Evolutionary conservation across 2,888 invertebrate species (phyloP).

Genomic region (Arrhopalites spinosus): DNA sequence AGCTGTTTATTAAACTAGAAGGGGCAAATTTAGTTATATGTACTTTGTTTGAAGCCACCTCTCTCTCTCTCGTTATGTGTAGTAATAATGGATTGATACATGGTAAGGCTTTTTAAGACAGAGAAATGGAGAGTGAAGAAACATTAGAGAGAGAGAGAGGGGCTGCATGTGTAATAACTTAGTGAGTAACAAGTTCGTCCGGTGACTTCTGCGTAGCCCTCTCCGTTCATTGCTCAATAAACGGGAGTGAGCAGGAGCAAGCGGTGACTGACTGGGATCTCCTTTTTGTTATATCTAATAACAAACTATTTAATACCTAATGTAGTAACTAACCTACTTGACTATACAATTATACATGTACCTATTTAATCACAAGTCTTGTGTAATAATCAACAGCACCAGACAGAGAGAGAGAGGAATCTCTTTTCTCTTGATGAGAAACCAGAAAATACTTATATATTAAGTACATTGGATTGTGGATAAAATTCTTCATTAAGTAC

Average conservation of each 20-base stretch:
- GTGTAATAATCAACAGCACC: too few species aligned
- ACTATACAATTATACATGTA: too few species aligned
- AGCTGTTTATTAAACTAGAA: slow-evolving; percentile 47
- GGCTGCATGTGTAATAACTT: background rate
- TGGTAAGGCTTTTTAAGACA: background rate
- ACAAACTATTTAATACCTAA: too few species aligned
- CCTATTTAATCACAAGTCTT: too few species aligned
- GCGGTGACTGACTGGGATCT: too few species aligned
- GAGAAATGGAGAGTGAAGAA: background rate
- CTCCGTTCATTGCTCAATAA: background rate
- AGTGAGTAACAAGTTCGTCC: slow-evolving; percentile 20
- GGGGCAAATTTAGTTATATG: slow-evolving; percentile 45
- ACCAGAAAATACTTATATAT: background rate
- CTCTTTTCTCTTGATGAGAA: background rate
- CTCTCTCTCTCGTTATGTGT: background rate
- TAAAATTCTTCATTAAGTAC: background rate
- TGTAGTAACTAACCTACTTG: too few species aligned
- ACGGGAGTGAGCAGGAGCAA: too few species aligned
- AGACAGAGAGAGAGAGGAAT: background rate
- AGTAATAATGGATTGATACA: too few species aligned
- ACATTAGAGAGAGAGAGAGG: background rate
- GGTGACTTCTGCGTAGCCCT: background rate
- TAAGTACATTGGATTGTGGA: background rate
- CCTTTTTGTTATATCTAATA: too few species aligned
- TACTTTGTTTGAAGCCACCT: slow-evolving; percentile 37